Evolutionary conservation across 2,888 invertebrate species (phyloP).

Genomic region (Ellobium chinense): DNA sequence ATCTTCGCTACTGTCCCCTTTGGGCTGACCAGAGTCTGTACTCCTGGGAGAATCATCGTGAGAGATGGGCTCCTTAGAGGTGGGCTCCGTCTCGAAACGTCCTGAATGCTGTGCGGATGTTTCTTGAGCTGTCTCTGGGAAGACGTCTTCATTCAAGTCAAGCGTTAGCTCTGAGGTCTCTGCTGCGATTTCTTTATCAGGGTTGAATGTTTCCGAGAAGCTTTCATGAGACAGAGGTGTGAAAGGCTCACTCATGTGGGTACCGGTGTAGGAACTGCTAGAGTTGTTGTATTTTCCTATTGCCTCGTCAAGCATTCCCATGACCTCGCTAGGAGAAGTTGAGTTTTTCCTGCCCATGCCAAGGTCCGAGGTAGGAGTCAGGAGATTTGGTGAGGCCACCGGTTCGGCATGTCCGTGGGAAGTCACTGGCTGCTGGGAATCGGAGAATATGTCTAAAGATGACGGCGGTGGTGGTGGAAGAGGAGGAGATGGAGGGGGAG

Average conservation of each 20-base stretch:
- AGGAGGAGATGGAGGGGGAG: slow-evolving; percentile 2
- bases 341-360: slow-evolving; percentile 23
- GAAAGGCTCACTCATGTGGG: background rate
- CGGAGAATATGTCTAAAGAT: background rate
- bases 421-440: too few relatives aligned
- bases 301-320: slow-evolving; percentile 43
- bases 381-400: slow-evolving; percentile 6
- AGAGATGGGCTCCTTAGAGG: background rate
- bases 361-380: background rate
- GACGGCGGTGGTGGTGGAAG: background rate
- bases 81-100: background rate
- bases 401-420: slow-evolving; percentile 6
- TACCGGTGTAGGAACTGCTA: background rate
- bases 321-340: slow-evolving; percentile 42
- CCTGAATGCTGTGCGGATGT: background rate
- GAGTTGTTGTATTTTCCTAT: slow-evolving; percentile 18
- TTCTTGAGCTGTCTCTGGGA: background rate
- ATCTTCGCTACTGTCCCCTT: background rate
- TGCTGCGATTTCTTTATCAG: background rate
- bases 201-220: background rate
- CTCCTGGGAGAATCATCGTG: background rate
- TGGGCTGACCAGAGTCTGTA: background rate
- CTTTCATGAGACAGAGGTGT: background rate
- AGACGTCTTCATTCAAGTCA: background rate
- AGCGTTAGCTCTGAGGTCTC: background rate